Evolutionary conservation across 1,140 invertebrate genomes (phyloP), one percentile per base, ranked within the genome.

Genomic region (Drosophila nigrodunni): DNA sequence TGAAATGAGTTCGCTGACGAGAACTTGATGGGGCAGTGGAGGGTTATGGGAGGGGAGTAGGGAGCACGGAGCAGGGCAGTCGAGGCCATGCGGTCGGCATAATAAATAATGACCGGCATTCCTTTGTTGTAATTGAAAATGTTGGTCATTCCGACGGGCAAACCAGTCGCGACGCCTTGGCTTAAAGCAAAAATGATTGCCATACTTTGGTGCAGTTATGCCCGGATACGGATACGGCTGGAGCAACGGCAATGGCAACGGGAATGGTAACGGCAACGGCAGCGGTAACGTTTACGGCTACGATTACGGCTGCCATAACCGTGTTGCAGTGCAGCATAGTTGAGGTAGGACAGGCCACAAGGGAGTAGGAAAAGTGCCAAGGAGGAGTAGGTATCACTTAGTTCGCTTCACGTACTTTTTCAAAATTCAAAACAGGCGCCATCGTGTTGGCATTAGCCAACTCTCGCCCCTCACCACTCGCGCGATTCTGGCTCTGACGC

Each of bases 121-220:
- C 86, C 85, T 90, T 89, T 89, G 85, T 89, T 89, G 85, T 89
- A 89, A 89, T 89, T 89, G 85, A 89, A 89, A 89, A 90, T 89
- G 86, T 89, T 89, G 85, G 85, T 90, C 85, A 89, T 89, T 89
- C 85, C 81, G 57, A 70, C 11, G 60, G 65, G 50, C 50, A 39
- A 30, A 52, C 50, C 34, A 62, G 80, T 69, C 82, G 77, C 60
- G 62, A 66, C 65, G 82, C 77, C 57, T 78, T 67, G 85, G 72
- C 85, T 89, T 89, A 90, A 89, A 90, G 85, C 85, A 80, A 81
- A 89, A 89, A 89, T 89, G 85, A 89, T 89, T 89, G 85, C 85
- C 85, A 89, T 89, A 89, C 85, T 89, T 89, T 71, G 86, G 74
- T 89, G 85, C 85, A 89, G 85, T 81, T 85, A 74, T 73, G 77